phyloP scores from a whole-genome alignment of 2,113 vertebrate genomes.

The Onychostoma macrolepis region DNA sequence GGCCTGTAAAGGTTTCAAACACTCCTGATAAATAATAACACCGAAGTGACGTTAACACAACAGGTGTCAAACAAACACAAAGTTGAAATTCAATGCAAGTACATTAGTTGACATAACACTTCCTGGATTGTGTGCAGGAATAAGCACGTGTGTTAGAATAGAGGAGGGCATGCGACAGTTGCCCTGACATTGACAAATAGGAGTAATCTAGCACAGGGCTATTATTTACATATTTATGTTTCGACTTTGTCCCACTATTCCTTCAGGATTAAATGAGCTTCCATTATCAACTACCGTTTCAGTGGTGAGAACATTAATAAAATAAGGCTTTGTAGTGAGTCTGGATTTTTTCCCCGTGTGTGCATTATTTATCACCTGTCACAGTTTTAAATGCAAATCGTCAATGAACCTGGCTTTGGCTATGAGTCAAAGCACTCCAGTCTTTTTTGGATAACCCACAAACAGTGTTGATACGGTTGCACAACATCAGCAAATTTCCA shows the following conservation, averaged over 20 bases:
- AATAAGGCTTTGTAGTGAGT: conserved; percentile 39
- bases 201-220: conserved; percentile 52
- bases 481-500: conserved; percentile 23
- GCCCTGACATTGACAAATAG: conserved; percentile 62
- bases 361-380: conserved; percentile 53
- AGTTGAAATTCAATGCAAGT: background rate
- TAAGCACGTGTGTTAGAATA: background rate
- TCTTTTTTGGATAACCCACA: conserved; percentile 35
- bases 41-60: background rate
- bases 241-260: conserved; percentile 50
- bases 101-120: background rate
- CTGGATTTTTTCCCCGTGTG: conserved; percentile 11
- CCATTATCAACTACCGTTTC: conserved; percentile 52
- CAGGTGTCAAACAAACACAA: background rate
- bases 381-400: conserved; percentile 39
- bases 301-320: conserved; percentile 39
- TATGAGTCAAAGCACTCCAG: background rate
- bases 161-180: conserved; percentile 25
- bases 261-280: conserved; percentile 58
- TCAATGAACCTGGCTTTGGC: conserved; percentile 20
- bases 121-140: background rate
- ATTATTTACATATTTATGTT: conserved; percentile 63
- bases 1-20: too few relatives aligned
- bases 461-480: conserved; percentile 9
- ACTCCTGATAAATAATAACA: background rate